Conservation (phyloP, 2,888 invertebrate species). For the Drosophila macrothrix region DNA sequence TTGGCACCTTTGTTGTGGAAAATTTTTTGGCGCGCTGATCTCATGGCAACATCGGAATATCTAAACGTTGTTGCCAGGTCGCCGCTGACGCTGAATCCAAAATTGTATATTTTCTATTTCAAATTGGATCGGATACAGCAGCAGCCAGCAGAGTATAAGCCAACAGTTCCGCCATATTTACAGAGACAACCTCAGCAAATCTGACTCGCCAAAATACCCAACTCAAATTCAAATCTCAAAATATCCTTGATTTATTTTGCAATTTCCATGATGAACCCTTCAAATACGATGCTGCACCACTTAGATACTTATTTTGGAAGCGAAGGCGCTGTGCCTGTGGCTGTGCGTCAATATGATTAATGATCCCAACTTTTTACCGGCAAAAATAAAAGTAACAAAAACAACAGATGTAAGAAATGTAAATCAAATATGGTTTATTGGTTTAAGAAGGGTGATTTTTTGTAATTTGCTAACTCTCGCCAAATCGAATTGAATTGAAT, state of each 20-base stretch:
- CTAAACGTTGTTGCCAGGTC: slow-evolving; percentile 52
- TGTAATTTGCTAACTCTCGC: background rate
- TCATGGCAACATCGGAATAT: slow-evolving; percentile 37
- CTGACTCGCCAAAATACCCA: background rate
- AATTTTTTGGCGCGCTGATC: slow-evolving; percentile 67
- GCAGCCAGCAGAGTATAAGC: background rate
- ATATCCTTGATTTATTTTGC: slow-evolving; percentile 27
- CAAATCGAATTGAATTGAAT: background rate
- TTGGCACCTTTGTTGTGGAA: slow-evolving; percentile 62
- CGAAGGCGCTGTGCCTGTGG: too few relatives aligned
- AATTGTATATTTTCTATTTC: slow-evolving; percentile 10
- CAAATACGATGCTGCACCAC: background rate
- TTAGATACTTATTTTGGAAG: background rate
- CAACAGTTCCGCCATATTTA: slow-evolving; percentile 19
- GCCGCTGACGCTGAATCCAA: slow-evolving; percentile 18
- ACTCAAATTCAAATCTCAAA: slow-evolving; percentile 13
- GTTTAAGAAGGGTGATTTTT: background rate
- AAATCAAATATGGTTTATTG: slow-evolving; percentile 2
- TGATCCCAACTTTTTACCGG: slow-evolving; percentile 23
- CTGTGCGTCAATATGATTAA: slow-evolving; percentile 50
- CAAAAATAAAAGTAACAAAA: background rate
- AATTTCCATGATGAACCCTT: background rate
- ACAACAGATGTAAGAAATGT: slow-evolving; percentile 24
- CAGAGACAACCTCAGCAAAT: slow-evolving; percentile 6
- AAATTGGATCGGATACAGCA: slow-evolving; percentile 23